phyloP scores from a whole-genome alignment of 2,888 invertebrate species.

The Schrankia costaestrigalis region DNA sequence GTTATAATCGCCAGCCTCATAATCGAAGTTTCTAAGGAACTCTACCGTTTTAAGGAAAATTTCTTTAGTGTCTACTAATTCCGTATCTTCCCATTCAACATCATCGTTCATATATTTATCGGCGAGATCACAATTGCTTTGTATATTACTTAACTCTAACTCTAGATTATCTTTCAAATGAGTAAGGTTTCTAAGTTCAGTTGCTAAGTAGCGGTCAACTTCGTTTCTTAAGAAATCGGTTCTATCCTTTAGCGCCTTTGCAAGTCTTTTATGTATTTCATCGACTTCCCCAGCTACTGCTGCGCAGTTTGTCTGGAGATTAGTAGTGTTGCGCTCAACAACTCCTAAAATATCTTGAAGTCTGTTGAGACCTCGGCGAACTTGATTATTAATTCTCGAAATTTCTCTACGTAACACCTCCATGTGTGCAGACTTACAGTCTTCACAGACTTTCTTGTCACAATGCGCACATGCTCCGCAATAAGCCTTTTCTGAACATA shows the following conservation, averaged over 20 bases:
- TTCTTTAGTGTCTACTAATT: slow-evolving; percentile 96
- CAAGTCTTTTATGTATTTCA: slow-evolving; percentile 92
- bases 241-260: slow-evolving; percentile 94
- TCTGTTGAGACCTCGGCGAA: slow-evolving; percentile 92
- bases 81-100: slow-evolving; percentile 95
- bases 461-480: slow-evolving; percentile 95
- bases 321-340: slow-evolving; percentile 93
- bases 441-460: slow-evolving; percentile 97
- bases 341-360: slow-evolving; percentile 91
- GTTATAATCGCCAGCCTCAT: slow-evolving; percentile 94
- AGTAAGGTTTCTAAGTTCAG: slow-evolving; percentile 91
- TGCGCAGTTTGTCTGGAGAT: slow-evolving; percentile 93
- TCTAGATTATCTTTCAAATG: slow-evolving; percentile 96
- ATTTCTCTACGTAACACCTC: slow-evolving; percentile 96
- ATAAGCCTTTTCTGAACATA: slow-evolving; percentile 95
- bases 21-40: slow-evolving; percentile 96
- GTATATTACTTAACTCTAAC: slow-evolving; percentile 95
- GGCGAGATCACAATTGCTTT: slow-evolving; percentile 97
- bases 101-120: slow-evolving; percentile 96
- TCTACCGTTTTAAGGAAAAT: slow-evolving; percentile 97
- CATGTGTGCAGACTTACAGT: slow-evolving; percentile 98
- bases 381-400: slow-evolving; percentile 92
- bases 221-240: slow-evolving; percentile 93
- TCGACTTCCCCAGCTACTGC: slow-evolving; percentile 96
- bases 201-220: slow-evolving; percentile 94